These are phyloP conservation scores for Lapara coniferarum DNA, from an alignment of 2,888 invertebrate genomes.

Conservation along the genomic window DNA sequence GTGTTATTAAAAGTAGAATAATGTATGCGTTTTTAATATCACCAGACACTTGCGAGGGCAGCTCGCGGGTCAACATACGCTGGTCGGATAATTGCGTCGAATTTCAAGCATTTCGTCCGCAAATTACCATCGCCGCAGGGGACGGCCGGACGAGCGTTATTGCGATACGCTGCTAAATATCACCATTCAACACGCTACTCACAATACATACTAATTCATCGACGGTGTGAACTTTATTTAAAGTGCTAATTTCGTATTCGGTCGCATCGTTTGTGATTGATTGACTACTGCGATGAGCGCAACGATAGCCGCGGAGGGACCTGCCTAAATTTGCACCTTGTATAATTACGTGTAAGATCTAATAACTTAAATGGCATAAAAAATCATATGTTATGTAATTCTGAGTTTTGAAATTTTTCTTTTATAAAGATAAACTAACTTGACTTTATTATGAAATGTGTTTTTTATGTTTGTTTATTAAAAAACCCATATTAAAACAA, in stretches of 20 bases:
- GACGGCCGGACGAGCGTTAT: conserved; percentile 15
- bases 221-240: conserved; percentile 12
- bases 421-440: too few species aligned
- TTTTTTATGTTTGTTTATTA: too few species aligned
- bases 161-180: conserved; percentile 25
- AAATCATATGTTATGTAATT: too few species aligned
- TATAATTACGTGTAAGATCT: background rate
- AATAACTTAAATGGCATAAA: background rate
- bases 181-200: conserved; percentile 16
- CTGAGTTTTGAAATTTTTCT: too few species aligned
- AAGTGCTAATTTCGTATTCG: conserved; percentile 18
- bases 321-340: background rate
- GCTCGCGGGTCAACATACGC: conserved; percentile 11
- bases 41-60: background rate
- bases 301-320: background rate
- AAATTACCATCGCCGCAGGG: conserved; percentile 26
- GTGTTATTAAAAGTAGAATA: conserved; percentile 21
- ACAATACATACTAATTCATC: conserved; percentile 23
- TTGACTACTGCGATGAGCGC: background rate
- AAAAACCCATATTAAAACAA: too few species aligned
- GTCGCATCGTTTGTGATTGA: background rate
- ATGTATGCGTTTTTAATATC: conserved; percentile 11
- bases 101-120: conserved; percentile 24
- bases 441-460: too few species aligned
- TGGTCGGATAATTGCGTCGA: conserved; percentile 23